Evolutionary conservation across 2,113 vertebrate species (phyloP), one percentile per base, ranked within the genome.

Genomic region (Suricata suricatta): DNA sequence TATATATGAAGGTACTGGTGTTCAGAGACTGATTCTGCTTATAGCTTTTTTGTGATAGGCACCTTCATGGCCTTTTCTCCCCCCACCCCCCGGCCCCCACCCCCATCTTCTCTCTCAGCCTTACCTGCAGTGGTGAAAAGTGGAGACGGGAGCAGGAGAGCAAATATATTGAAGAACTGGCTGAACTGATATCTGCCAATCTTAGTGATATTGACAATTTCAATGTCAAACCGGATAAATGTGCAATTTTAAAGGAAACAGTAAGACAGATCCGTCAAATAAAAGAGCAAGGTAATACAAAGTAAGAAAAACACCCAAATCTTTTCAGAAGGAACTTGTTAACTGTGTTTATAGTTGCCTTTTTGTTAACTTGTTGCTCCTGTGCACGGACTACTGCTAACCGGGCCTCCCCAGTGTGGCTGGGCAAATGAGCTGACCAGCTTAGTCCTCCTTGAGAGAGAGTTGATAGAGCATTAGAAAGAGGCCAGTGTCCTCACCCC

Each of bases 201-300:
- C 99, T 99, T 96, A 99, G 99, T 79, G 99, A 99, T 98, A 99
- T 99, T 84, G 99, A 99, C 98, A 99, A 99, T 98, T 99, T 99
- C 99, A 99, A 99, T 98, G 99, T 99, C 97, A 99, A 99, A 98
- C 99, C 99, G 71, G 99, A 99, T 98, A 99, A 99, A 99, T 99
- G 99, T 98, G 99, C 99, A 96, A 99, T 99, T 98, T 99, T 99
- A 98, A 99, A 99, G 98, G 99, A 99, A 99, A 99, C 99, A 0
- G 99, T 99, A 98, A 99, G 99, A 95, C 99, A 99, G 98, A 99
- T 99, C 98, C 99, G 99, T 87, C 99, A 99, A 98, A 99, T 99
- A 99, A 99, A 99, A 98, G 99, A 99, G 97, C 99, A 99, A 99
- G 99, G 99, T 99, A 99, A 96, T 90, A 85, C 86, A 87, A 96